A percentile compares a stretch with the other conserved stretches of the same genome.
These are phyloP conservation scores for Eidolon helvum DNA, from an alignment of 2,113 vertebrate genomes.

Conservation along the genomic window DNA sequence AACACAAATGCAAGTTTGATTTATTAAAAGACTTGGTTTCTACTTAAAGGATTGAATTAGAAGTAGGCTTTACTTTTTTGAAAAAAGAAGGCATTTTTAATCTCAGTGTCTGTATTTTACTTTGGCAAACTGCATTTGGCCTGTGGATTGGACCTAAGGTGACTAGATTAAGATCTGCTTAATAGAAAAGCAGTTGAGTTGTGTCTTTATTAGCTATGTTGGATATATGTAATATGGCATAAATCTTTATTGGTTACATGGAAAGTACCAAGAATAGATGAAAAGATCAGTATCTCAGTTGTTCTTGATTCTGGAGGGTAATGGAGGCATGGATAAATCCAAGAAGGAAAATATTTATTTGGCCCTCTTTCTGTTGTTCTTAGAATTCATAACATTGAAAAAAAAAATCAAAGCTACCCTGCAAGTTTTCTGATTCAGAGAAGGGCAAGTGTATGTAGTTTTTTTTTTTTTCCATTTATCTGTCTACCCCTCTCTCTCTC, in stretches of 20 bases:
- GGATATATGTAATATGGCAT: neutral
- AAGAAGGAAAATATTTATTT: slow-evolving; percentile 38
- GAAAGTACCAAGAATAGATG: slow-evolving; percentile 19
- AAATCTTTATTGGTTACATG: slow-evolving; percentile 29
- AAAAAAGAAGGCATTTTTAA: slow-evolving; percentile 36
- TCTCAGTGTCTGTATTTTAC: neutral
- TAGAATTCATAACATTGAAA: slow-evolving; percentile 21
- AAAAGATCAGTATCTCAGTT: slow-evolving; percentile 21
- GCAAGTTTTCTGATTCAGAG: neutral
- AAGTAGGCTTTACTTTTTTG: slow-evolving; percentile 21
- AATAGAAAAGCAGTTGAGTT: slow-evolving; percentile 40
- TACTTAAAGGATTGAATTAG: slow-evolving; percentile 32
- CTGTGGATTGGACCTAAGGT: neutral
- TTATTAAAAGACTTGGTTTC: slow-evolving; percentile 42
- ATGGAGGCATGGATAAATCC: slow-evolving; percentile 18
- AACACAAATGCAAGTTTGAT: slow-evolving; percentile 42
- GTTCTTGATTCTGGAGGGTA: neutral
- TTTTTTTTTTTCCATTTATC: neutral
- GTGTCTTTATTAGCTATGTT: slow-evolving; percentile 31
- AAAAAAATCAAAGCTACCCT: neutral
- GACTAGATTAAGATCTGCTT: slow-evolving; percentile 25
- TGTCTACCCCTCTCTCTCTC: neutral
- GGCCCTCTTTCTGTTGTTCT: slow-evolving; percentile 16
- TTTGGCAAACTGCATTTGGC: slow-evolving; percentile 2
- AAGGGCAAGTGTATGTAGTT: neutral